Evolutionary conservation across 1,140 invertebrate genomes (phyloP), one percentile per base, ranked within the genome.

Genomic region (Zaprionus kolodkinae): DNA sequence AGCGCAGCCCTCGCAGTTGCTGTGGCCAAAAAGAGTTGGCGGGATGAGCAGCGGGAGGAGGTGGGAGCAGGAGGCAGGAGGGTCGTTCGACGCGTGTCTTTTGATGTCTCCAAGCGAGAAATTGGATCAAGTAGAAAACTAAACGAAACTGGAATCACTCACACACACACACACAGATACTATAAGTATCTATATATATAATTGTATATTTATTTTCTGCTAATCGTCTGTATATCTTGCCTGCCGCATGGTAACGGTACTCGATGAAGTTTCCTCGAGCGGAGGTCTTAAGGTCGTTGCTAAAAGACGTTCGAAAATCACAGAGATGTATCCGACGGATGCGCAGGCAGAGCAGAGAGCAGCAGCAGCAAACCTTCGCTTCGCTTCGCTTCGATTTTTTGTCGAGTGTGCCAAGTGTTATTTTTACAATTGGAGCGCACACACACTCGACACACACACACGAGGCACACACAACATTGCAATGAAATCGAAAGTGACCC

Each of bases 351-450:
- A 5, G 30, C 33, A 71, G n/a, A n/a, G n/a, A n/a, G 21, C 68
- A 88, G 30, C 30, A 33, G 21, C 1, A 30, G 38, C 38, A 45
- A 45, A 85, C 85, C 85, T 88, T 88, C 85, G 72, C 13, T 21
- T 40, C 13, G 13, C 27, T 30, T 27, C 25, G 6, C 13, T 12
- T n/a, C n/a, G n/a, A n/a, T n/a, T n/a, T 21, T 21, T 21, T 21
- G 21, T 7, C n/a, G 72, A 88, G 85, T 89, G 64, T 75, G 77
- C 80, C 84, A 87, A 87, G 84, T 87, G 84, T 84, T 89, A 87
- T 88, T 89, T 88, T 89, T 85, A 88, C 85, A 81, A 88, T 84
- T 88, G 85, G 81, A 88, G 85, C 85, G 72, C 78, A 78, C 84
- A 89, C 77, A 54, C 40, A 45, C 40, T 40, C 38, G 38, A 45